These are phyloP conservation scores for Aricia agestis DNA, from an alignment of 1,140 invertebrate genomes.

Conservation along the genomic window DNA sequence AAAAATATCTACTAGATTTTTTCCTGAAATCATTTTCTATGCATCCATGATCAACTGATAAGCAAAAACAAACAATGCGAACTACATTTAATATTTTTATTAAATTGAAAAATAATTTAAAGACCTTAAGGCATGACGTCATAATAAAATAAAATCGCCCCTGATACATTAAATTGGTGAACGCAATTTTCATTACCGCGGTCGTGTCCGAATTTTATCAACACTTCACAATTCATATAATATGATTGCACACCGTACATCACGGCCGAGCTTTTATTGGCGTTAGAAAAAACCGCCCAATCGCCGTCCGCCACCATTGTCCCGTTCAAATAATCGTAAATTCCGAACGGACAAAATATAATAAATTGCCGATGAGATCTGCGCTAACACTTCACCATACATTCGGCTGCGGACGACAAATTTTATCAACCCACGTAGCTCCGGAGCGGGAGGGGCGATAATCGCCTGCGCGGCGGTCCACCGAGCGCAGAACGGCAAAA, in stretches of 20 bases:
- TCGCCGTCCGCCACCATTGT: slow-evolving; percentile 55
- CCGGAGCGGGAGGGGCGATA: slow-evolving; percentile 28
- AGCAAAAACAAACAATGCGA: no score
- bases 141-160: neutral
- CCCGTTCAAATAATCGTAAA: slow-evolving; percentile 73
- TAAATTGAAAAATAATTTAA: no score
- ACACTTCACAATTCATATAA: slow-evolving; percentile 47
- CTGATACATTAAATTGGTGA: neutral
- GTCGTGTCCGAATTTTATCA: slow-evolving; percentile 38
- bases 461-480: slow-evolving; percentile 25
- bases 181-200: slow-evolving; percentile 25
- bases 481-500: slow-evolving; percentile 32
- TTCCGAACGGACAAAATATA: slow-evolving; percentile 74
- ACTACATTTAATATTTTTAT: no score
- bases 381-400: slow-evolving; percentile 58
- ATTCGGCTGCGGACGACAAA: slow-evolving; percentile 11
- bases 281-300: slow-evolving; percentile 65
- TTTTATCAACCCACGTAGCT: slow-evolving; percentile 24
- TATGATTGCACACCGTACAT: slow-evolving; percentile 47
- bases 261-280: slow-evolving; percentile 55
- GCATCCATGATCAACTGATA: no score
- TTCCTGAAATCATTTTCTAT: no score
- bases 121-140: neutral
- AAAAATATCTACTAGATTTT: no score
- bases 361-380: slow-evolving; percentile 76